A percentile compares a stretch with the other conserved stretches of the same genome.
Evolutionary conservation across 2,113 vertebrate genomes (phyloP).

Genomic region (Cranoglanis bouderius): DNA sequence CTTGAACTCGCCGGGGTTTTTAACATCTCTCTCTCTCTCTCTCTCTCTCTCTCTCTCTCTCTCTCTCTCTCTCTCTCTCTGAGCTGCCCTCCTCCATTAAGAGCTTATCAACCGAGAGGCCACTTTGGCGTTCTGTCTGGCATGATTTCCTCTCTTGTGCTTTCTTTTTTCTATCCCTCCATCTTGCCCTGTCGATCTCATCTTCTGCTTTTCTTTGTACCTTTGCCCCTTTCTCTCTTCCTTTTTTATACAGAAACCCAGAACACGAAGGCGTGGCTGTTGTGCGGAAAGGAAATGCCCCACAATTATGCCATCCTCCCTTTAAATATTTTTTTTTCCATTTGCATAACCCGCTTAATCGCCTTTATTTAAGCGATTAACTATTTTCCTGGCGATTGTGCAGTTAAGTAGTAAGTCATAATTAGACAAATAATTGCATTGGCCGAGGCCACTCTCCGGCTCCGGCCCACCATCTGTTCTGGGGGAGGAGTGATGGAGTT

Average conservation of each 20-base stretch:
- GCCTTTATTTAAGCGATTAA: constrained; percentile 88
- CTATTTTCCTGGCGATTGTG: constrained; percentile 89
- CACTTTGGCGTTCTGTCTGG: constrained; percentile 21
- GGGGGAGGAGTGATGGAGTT: constrained; percentile 62
- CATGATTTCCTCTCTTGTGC: constrained; percentile 15
- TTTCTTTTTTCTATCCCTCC: constrained; percentile 20
- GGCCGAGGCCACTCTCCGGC: constrained; percentile 87
- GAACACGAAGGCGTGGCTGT: not conserved
- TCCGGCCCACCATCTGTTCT: constrained; percentile 90
- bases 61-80: constrained; percentile 9
- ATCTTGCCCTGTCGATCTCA: constrained; percentile 37
- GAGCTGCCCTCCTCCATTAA: constrained; percentile 42
- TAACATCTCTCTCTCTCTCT: constrained; percentile 48
- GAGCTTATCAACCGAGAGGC: constrained; percentile 47
- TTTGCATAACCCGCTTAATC: constrained; percentile 90
- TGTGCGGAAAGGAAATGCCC: constrained; percentile 14
- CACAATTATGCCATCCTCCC: constrained; percentile 64
- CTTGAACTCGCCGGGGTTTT: constrained; percentile 65
- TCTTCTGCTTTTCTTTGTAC: not conserved
- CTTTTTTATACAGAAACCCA: constrained; percentile 9
- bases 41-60: constrained; percentile 8
- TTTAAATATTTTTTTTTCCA: constrained; percentile 64
- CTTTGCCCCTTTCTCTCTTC: constrained; percentile 2
- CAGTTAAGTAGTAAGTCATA: constrained; percentile 97
- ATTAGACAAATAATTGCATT: constrained; percentile 99